phyloP scores from a whole-genome alignment of 92 coral and sea anemone species.

The Phenganax stokvisi region DNA sequence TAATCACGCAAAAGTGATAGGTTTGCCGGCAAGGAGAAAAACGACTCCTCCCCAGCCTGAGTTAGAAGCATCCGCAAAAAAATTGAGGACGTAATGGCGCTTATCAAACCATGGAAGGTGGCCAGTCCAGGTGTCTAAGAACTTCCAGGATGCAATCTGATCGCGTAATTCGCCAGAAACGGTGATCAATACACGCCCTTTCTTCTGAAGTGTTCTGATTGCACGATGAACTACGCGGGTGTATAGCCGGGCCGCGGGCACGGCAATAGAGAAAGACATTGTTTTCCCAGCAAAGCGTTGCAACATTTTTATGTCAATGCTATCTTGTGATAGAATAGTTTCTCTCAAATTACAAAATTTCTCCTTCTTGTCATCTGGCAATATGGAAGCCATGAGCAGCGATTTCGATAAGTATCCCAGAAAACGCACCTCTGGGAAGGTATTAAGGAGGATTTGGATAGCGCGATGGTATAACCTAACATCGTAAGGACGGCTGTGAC shows the following conservation, averaged over 20 bases:
- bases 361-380: background rate
- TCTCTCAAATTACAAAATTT: conserved; percentile 34
- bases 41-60: conserved; percentile 62
- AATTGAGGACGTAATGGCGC: conserved; percentile 43
- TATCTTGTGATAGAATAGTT: conserved; percentile 34
- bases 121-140: conserved; percentile 53
- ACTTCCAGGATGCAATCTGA: conserved; percentile 49
- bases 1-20: conserved; percentile 49
- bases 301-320: background rate
- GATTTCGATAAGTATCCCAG: conserved; percentile 57
- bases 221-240: conserved; percentile 44
- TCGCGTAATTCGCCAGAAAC: conserved; percentile 40
- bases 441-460: conserved; percentile 39
- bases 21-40: conserved; percentile 31
- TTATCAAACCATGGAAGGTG: conserved; percentile 58
- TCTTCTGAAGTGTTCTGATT: conserved; percentile 38
- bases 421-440: conserved; percentile 58
- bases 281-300: background rate
- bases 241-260: background rate
- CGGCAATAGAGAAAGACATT: conserved; percentile 12
- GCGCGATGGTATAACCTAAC: conserved; percentile 59
- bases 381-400: conserved; percentile 42
- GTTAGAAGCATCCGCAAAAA: conserved; percentile 57
- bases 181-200: background rate
- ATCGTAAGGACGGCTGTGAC: conserved; percentile 46